These are phyloP conservation scores for Lytechinus pictus DNA, from an alignment of 35 echinoderm and acorn worm species.

Conservation along the genomic window DNA sequence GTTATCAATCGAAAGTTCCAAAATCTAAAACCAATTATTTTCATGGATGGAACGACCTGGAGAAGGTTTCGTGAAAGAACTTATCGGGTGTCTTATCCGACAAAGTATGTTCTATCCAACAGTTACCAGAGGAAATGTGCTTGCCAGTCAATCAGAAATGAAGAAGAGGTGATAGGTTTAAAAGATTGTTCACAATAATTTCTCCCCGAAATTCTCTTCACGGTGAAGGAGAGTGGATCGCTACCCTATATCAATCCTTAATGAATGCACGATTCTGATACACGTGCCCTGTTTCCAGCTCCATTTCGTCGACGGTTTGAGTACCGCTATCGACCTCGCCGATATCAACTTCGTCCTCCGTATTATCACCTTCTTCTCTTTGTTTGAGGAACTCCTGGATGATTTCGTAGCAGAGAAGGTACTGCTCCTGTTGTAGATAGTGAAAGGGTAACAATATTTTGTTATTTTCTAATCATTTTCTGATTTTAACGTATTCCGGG, in stretches of 20 bases:
- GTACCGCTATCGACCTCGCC: not conserved
- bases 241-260: not conserved
- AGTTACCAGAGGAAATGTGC: no score
- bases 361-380: not conserved
- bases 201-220: not conserved
- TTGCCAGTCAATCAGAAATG: no score
- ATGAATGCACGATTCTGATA: not conserved
- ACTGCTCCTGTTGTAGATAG: conserved; percentile 22
- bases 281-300: not conserved
- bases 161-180: no score
- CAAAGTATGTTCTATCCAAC: no score
- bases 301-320: not conserved
- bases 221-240: not conserved
- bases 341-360: not conserved
- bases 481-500: no score
- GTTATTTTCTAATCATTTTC: not conserved
- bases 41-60: not conserved
- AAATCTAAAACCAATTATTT: not conserved
- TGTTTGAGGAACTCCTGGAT: conserved; percentile 52
- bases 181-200: no score
- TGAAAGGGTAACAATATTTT: not conserved
- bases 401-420: conserved; percentile 42
- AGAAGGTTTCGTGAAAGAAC: no score
- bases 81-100: no score
- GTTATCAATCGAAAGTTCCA: not conserved